Percentiles rank a stretch among this genome's conserved stretches.
These are phyloP conservation scores for Crotalus tigris DNA, from an alignment of 2,113 vertebrate genomes.

Conservation along the genomic window DNA sequence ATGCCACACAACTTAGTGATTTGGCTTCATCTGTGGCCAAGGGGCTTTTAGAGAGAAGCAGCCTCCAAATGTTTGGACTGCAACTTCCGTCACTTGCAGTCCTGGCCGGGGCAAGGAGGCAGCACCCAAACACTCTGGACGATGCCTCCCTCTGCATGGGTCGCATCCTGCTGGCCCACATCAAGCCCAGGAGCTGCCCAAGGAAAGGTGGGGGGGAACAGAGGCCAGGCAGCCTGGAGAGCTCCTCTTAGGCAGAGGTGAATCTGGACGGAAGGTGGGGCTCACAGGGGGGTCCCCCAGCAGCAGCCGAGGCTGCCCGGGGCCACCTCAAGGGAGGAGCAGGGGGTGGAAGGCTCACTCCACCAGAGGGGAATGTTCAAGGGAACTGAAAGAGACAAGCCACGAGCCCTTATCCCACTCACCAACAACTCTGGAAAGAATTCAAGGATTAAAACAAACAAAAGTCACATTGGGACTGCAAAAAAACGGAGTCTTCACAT, in stretches of 20 bases:
- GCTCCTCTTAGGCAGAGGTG: neutral
- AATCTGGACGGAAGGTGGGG: accelerated
- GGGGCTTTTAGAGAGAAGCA: neutral
- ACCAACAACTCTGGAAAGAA: too few relatives aligned
- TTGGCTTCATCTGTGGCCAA: neutral
- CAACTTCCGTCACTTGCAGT: neutral
- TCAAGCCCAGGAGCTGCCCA: neutral
- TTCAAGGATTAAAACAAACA: too few relatives aligned
- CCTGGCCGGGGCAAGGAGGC: neutral
- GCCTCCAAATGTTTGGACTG: neutral
- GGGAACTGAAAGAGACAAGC: too few relatives aligned
- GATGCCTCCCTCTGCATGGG: neutral
- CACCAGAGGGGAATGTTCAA: too few relatives aligned
- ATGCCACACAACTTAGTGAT: neutral
- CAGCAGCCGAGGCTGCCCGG: too few relatives aligned
- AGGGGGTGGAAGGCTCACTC: too few relatives aligned
- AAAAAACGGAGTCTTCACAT: too few relatives aligned
- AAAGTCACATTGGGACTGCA: too few relatives aligned
- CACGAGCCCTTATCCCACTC: neutral
- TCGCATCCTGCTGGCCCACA: too few relatives aligned
- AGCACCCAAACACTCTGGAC: neutral
- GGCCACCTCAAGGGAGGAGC: too few relatives aligned
- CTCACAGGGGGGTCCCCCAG: too few relatives aligned
- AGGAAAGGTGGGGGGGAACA: too few relatives aligned
- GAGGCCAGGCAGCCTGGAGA: neutral